These are phyloP conservation scores for Dynastes grantii DNA, from an alignment of 2,888 invertebrate genomes.

Conservation along the genomic window DNA sequence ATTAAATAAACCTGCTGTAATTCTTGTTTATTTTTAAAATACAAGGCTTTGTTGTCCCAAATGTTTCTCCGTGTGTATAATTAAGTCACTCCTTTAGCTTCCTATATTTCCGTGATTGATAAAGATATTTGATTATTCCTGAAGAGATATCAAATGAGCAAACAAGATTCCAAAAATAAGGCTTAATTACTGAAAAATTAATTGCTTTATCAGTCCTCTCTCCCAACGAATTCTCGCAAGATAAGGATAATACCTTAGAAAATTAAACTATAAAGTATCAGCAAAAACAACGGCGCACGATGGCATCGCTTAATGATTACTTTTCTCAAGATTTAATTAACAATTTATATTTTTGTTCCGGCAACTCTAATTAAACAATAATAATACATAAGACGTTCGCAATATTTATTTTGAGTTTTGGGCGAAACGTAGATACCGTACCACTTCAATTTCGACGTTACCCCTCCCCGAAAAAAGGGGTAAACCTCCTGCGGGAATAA, in stretches of 20 bases:
- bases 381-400: constrained; percentile 59
- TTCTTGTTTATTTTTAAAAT: too few relatives aligned
- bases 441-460: constrained; percentile 4
- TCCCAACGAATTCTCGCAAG: too few relatives aligned
- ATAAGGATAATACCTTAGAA: neutral
- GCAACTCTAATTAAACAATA: constrained; percentile 69
- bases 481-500: constrained; percentile 17
- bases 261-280: neutral
- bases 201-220: too few relatives aligned
- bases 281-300: neutral
- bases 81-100: too few relatives aligned
- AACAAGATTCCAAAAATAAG: too few relatives aligned
- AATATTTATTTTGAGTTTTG: constrained; percentile 52
- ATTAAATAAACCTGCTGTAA: too few relatives aligned
- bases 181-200: too few relatives aligned
- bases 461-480: constrained; percentile 39
- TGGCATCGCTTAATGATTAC: neutral
- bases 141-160: too few relatives aligned
- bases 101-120: too few relatives aligned
- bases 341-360: constrained; percentile 66
- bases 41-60: too few relatives aligned
- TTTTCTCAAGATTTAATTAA: constrained; percentile 64
- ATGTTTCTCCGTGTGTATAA: too few relatives aligned
- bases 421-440: constrained; percentile 25
- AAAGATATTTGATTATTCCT: too few relatives aligned